These are phyloP conservation scores for Drosophila eugracilis DNA, from an alignment of 1,140 invertebrate species.

Conservation along the genomic window DNA sequence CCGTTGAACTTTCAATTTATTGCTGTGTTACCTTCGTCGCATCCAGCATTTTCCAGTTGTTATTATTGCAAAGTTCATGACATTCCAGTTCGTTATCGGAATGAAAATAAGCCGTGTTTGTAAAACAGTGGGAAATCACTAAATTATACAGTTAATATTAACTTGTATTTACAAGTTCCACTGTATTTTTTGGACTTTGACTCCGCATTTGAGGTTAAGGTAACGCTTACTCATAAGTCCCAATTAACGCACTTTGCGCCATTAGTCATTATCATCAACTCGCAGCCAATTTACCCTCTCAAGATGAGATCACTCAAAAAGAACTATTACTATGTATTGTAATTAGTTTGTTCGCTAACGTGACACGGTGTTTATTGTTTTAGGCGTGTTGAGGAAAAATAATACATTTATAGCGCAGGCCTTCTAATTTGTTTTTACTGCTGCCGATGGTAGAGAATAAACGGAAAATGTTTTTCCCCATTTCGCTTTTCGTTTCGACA, in stretches of 20 bases:
- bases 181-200: constrained; percentile 33
- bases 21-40: constrained; percentile 55
- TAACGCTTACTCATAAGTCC: constrained; percentile 58
- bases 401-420: constrained; percentile 65
- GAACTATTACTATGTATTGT: constrained; percentile 49
- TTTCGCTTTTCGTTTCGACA: constrained; percentile 59
- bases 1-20: constrained; percentile 67
- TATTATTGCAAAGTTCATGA: constrained; percentile 58
- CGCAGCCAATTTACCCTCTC: constrained; percentile 67
- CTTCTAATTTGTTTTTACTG: constrained; percentile 69
- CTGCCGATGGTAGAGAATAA: constrained; percentile 46
- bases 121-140: not conserved
- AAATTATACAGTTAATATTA: too few species aligned
- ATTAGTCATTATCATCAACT: constrained; percentile 69
- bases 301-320: constrained; percentile 66
- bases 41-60: constrained; percentile 30
- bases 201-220: constrained; percentile 5
- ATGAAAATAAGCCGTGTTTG: not conserved
- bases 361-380: constrained; percentile 76
- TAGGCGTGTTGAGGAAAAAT: constrained; percentile 58
- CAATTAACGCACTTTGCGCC: constrained; percentile 59
- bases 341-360: constrained; percentile 78
- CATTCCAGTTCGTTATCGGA: constrained; percentile 51
- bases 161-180: too few species aligned
- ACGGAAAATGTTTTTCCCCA: constrained; percentile 58